Evolutionary conservation across 2,797 vertebrate species (phyloP), one percentile per base, ranked within the genome.

Genomic region (Rhinophrynus dorsalis): DNA sequence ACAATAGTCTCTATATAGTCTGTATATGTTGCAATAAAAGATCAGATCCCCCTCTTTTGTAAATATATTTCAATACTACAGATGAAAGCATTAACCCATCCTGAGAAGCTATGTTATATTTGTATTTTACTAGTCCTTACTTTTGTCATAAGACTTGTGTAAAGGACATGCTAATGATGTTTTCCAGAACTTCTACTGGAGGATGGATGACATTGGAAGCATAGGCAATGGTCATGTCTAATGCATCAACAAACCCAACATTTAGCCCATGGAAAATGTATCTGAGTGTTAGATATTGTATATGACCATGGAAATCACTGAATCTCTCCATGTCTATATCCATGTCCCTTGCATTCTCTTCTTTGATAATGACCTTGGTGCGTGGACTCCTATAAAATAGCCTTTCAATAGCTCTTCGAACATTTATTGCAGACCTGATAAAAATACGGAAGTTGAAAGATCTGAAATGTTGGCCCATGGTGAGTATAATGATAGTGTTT

Each of bases 281-380:
- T 18, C 54, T 81, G 7, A 77, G 29, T n/a, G 35, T 26, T 21
- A 81, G 67, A 27, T 76, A 55, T 1, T 84, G 77, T 26, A 69
- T 24, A 4, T 80, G 75, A 23, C 75, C 44, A 9, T 2, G 13
- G 37, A 42, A 67, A 12, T 68, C 23, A n/a, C 38, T 7, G 11
- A n/a, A 20, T 18, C 6, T 40, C n/a, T 42, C 17, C 29, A 8
- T 18, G n/a, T 48, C 11, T 35, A n/a, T 27, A 1, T 37, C 13
- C 33, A 45, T 20, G 6, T 67, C 20, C 20, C 26, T 58, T 12
- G 9, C 20, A 18, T 66, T 77, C 55, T 60, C 56, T 10, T 47
- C 5, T 29, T 81, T 84, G 51, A 82, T 75, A 52, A 81, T n/a
- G 9, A 63, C 18, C 12, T 30, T 26, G 26, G 60, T 21, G 15